Base-by-base conservation (phyloP, 1,140 invertebrate genomes). In the Ceratosolen fusciceps region DNA sequence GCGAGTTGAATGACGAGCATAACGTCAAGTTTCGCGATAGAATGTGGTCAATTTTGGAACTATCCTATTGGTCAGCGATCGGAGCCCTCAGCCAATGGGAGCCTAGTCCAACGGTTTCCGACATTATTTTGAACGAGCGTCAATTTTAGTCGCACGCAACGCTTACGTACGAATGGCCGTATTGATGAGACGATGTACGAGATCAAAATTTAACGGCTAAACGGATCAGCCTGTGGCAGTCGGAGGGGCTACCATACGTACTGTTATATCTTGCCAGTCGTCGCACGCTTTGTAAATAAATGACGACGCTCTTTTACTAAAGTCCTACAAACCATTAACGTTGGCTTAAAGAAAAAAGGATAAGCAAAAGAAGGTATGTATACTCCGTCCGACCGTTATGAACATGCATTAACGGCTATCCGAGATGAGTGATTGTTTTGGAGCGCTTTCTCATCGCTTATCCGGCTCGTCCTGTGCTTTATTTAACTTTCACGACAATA, bases 101-200 rank as follows among this genome's bases (percentile, higher is more conserved):
- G 12, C 7, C 10, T 21, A 67, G 0, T 24, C n/a, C 70, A 79
- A 79, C 77, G 77, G 77, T 72, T 60, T 78, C 19, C 58, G 26
- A 82, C 83, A 76, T 83, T 83, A 84, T 81, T 86, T 86, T 85
- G 81, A 86, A 86, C 80, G 62, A 82, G 83, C 84, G 82, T 86
- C 84, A 84, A 85, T 49, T 54, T 73, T n/a, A 65, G 58, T 73
- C 31, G 56, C 60, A 72, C 70, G 58, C 34, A 79, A 68, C 72
- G 49, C 37, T 49, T 56, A 77, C 43, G 54, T 24, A 43, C 54
- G 76, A 60, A 49, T 60, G 67, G 68, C 54, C 21, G 54, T 31
- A 58, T 56, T 16, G 21, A 43, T 43, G 43, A 37, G 9, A 65
- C 29, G 10, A 56, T 39, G 10, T 58, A 74, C 73, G 39, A 74